phyloP scores from a whole-genome alignment of 2,113 vertebrate genomes.

The Clarias batrachus region DNA sequence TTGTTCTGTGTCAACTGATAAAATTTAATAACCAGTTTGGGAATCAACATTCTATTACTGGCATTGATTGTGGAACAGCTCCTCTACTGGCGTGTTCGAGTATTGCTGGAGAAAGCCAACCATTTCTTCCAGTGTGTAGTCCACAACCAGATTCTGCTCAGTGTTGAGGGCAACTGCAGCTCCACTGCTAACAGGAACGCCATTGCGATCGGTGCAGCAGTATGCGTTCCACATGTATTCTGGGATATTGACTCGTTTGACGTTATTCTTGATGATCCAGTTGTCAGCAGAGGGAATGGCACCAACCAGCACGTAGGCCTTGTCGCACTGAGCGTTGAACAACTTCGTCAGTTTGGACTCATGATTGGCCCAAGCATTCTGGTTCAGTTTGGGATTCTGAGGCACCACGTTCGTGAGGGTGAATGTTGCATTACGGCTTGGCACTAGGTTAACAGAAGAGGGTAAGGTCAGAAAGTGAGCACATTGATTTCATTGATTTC shows the following conservation, averaged over 20 bases:
- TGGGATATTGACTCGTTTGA: conserved; percentile 71
- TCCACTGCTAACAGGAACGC: conserved; percentile 58
- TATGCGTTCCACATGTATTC: conserved; percentile 73
- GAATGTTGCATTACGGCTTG: conserved; percentile 71
- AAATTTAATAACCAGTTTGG: not conserved
- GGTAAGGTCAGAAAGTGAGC: not conserved
- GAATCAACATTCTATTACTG: conserved; percentile 6
- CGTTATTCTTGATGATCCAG: conserved; percentile 72
- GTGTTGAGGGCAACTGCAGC: conserved; percentile 68
- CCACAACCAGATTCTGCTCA: conserved; percentile 63
- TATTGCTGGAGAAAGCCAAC: conserved; percentile 65
- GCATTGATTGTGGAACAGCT: conserved; percentile 69
- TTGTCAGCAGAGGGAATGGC: conserved; percentile 66
- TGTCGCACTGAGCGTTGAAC: conserved; percentile 61
- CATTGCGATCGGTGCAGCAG: conserved; percentile 71
- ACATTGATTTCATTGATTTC: too few species aligned
- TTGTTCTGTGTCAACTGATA: not conserved
- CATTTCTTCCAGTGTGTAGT: conserved; percentile 59
- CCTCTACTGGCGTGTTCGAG: conserved; percentile 60
- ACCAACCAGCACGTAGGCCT: conserved; percentile 70
- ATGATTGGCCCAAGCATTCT: conserved; percentile 68
- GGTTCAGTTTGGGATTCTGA: conserved; percentile 71
- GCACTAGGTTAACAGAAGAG: conserved; percentile 55
- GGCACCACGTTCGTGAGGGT: conserved; percentile 74
- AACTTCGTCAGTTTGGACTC: conserved; percentile 63